A percentile compares a stretch with the other conserved stretches of the same genome.
Conservation (phyloP, 2,797 vertebrate genomes). For the Natrix natrix region DNA sequence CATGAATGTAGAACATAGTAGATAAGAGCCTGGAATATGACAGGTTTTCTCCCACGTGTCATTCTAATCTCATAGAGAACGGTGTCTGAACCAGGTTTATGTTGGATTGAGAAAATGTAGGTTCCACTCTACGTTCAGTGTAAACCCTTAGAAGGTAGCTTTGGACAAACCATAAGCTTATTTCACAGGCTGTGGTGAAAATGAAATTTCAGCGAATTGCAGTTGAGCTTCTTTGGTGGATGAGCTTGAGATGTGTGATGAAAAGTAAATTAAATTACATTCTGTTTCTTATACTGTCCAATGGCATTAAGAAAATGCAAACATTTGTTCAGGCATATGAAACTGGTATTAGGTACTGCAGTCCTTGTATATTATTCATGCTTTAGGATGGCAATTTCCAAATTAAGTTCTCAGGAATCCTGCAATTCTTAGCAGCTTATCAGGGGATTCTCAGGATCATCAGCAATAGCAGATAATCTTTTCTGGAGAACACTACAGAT, state of each 20-base stretch:
- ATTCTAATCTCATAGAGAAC: background rate
- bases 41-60: background rate
- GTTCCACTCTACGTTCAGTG: background rate
- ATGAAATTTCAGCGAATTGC: background rate
- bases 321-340: slow-evolving; percentile 13
- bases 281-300: slow-evolving; percentile 3
- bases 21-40: background rate
- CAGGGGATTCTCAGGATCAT: background rate
- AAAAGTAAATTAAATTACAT: background rate
- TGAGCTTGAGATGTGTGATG: background rate
- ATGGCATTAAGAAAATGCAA: slow-evolving; percentile 1
- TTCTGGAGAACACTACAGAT: background rate
- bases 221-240: background rate
- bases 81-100: background rate
- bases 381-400: background rate
- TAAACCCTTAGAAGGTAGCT: background rate
- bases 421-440: background rate
- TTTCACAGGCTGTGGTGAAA: background rate
- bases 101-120: background rate
- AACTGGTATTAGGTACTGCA: background rate
- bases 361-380: background rate
- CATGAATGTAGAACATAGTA: background rate
- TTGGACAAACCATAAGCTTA: background rate
- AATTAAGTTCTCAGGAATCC: background rate
- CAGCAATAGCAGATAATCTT: background rate